Evolutionary conservation across 2,797 vertebrate species (phyloP).

Genomic region (Sebastes reedi): DNA sequence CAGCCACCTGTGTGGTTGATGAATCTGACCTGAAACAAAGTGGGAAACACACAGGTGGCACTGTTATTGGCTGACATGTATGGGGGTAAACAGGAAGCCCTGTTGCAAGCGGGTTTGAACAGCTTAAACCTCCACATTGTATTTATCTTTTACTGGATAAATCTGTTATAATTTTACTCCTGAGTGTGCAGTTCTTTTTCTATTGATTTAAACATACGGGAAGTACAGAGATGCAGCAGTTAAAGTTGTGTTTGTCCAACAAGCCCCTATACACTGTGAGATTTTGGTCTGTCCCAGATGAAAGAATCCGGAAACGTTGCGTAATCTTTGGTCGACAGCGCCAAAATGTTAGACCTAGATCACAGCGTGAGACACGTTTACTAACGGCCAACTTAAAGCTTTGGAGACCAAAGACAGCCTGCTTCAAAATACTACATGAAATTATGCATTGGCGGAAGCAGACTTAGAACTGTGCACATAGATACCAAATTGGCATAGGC

Average conservation of each 20-base stretch:
- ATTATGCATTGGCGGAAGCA: too few species aligned
- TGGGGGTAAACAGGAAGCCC: conserved; percentile 31
- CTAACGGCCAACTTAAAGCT: neutral
- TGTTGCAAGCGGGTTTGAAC: neutral
- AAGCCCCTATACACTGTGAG: neutral
- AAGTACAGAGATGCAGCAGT: neutral
- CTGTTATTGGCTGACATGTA: neutral
- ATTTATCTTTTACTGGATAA: neutral
- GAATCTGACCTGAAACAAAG: conserved; percentile 44
- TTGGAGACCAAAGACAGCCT: neutral
- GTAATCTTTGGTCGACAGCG: neutral
- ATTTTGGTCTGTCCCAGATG: neutral
- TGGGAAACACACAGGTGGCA: conserved; percentile 45
- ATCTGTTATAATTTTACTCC: neutral
- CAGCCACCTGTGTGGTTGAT: conserved; percentile 57
- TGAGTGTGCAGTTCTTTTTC: neutral
- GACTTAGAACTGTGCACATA: neutral
- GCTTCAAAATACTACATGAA: neutral
- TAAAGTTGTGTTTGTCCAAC: neutral
- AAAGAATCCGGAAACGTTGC: neutral
- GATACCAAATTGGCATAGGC: neutral
- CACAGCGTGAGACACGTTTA: neutral
- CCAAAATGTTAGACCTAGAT: neutral
- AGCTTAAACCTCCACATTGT: neutral
- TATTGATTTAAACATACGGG: neutral